Percentiles rank a stretch among this genome's conserved stretches.
Conservation (phyloP, 1,140 invertebrate genomes). For the Hypsibius dujardini region DNA sequence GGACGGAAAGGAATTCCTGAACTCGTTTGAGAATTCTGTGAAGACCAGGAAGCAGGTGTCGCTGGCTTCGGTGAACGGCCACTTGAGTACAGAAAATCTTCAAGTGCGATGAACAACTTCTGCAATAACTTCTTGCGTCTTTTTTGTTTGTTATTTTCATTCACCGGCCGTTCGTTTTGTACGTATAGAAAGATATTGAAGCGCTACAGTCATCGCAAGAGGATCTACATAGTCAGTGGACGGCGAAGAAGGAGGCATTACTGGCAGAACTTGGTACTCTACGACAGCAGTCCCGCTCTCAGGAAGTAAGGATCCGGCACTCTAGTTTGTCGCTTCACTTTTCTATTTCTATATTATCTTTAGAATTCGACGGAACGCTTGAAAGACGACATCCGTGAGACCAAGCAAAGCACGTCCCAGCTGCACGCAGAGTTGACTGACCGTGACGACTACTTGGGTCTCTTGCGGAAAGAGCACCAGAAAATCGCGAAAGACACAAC, state of each 20-base stretch:
- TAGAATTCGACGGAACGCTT: constrained; percentile 17
- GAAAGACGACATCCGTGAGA: constrained; percentile 20
- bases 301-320: constrained; percentile 2
- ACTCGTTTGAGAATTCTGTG: no score
- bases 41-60: no score
- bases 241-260: not conserved
- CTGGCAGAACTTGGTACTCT: not conserved
- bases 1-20: no score
- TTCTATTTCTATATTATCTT: no score
- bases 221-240: constrained; percentile 2
- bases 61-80: no score
- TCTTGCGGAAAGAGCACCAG: constrained; percentile 29
- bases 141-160: no score
- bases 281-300: not conserved
- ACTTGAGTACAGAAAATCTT: no score
- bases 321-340: no score
- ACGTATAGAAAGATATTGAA: no score
- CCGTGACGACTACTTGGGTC: constrained; percentile 31
- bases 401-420: constrained; percentile 19
- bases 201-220: not conserved
- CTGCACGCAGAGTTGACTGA: constrained; percentile 18
- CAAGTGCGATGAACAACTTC: no score
- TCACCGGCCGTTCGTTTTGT: no score
- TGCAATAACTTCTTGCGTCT: no score
- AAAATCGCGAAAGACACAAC: constrained; percentile 46